A percentile compares a stretch with the other conserved stretches of the same genome.
phyloP scores from a whole-genome alignment of 2,888 invertebrate species.

The Acronicta psi region DNA sequence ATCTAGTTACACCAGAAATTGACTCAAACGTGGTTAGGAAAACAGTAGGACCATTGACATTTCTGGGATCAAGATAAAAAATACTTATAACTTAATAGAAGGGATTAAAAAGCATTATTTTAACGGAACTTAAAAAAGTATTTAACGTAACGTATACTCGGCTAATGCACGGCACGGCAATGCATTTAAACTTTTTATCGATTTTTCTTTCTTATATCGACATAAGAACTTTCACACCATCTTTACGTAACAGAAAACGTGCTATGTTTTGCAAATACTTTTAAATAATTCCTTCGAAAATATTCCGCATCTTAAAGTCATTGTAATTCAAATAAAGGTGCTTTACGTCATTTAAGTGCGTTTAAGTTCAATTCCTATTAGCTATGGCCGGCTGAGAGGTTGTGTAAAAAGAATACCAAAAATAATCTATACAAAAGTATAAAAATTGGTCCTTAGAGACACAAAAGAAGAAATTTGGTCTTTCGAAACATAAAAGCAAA shows the following conservation, averaged over 20 bases:
- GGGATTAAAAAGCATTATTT: neutral
- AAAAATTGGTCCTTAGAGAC: constrained; percentile 5
- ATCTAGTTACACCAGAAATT: too few relatives aligned
- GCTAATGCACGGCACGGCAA: neutral
- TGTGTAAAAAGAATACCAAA: too few relatives aligned
- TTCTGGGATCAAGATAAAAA: too few relatives aligned
- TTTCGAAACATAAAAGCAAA: too few relatives aligned
- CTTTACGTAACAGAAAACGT: constrained; percentile 30
- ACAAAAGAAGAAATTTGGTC: neutral
- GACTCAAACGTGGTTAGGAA: too few relatives aligned
- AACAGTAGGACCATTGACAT: too few relatives aligned
- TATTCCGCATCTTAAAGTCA: constrained; percentile 14
- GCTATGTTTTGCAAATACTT: constrained; percentile 9
- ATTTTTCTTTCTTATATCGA: neutral
- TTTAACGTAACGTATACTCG: neutral
- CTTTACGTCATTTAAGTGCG: constrained; percentile 15
- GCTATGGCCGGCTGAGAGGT: neutral
- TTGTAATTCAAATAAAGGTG: constrained; percentile 18
- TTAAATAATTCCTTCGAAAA: constrained; percentile 19
- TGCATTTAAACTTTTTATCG: neutral
- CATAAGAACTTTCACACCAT: neutral
- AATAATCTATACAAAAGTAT: too few relatives aligned
- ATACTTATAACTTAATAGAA: neutral
- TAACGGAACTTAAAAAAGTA: neutral
- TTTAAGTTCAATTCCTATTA: neutral